Percentiles rank a stretch among this genome's conserved stretches.
Conservation (phyloP, 2,797 vertebrate species). For the Adrianichthys oophorus region DNA sequence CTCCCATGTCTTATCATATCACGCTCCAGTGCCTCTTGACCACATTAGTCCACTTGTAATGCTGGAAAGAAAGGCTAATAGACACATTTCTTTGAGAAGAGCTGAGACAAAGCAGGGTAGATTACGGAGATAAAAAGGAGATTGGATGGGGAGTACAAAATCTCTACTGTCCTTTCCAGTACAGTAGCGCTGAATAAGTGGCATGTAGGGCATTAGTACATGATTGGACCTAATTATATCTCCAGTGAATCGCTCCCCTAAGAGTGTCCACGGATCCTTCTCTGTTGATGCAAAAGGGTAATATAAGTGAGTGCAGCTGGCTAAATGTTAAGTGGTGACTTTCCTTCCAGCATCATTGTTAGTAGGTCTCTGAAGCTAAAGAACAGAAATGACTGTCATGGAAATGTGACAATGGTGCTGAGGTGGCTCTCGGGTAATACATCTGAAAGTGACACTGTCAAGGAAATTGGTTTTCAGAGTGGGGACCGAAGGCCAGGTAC, state of each 20-base stretch:
- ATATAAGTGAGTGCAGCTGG: slow-evolving; percentile 23
- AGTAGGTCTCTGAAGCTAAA: slow-evolving; percentile 29
- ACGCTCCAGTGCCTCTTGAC: slow-evolving; percentile 62
- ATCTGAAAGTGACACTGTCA: slow-evolving; percentile 44
- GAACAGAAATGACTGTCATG: slow-evolving; percentile 40
- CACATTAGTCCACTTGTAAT: slow-evolving; percentile 52
- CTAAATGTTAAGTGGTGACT: slow-evolving; percentile 18
- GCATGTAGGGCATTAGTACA: slow-evolving; percentile 45
- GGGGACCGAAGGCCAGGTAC: slow-evolving; percentile 57
- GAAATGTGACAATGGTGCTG: slow-evolving; percentile 27
- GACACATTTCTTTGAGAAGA: slow-evolving; percentile 52
- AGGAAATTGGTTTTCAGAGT: slow-evolving; percentile 65
- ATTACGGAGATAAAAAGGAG: slow-evolving; percentile 65
- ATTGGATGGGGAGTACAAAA: slow-evolving; percentile 58
- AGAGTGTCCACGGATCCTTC: slow-evolving; percentile 29
- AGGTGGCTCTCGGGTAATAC: slow-evolving; percentile 48
- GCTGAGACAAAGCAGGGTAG: slow-evolving; percentile 53
- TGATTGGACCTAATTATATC: slow-evolving; percentile 68
- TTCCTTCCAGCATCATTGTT: slow-evolving; percentile 30
- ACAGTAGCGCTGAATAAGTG: slow-evolving; percentile 28
- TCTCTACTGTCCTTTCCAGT: slow-evolving; percentile 34
- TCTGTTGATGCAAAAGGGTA: slow-evolving; percentile 32
- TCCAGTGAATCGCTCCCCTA: slow-evolving; percentile 59
- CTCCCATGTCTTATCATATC: slow-evolving; percentile 45
- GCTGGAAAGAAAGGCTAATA: slow-evolving; percentile 51